Base-by-base conservation (phyloP, 2,888 invertebrate species). In the Miltochrista miniata region DNA sequence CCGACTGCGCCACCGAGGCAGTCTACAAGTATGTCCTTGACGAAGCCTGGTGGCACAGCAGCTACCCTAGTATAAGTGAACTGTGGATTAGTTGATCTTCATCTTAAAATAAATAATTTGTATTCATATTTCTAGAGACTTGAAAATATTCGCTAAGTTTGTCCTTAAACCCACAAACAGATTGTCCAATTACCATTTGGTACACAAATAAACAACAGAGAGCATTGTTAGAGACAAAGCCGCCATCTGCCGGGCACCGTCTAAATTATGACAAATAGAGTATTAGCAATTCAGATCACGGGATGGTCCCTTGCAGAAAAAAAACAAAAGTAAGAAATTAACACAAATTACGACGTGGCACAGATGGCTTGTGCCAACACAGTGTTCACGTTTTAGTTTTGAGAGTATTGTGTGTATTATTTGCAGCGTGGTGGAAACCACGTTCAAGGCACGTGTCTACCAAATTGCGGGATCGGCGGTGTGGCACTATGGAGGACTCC, bases 201-300 rank as follows among this genome's bases (percentile, higher is more conserved):
- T 50, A 41, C 41, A 48, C 36, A 43, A 37, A 50, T 50, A 50
- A 50, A 45, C 45, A 50, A 51, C 44, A 48, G 45, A 52, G 54
- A 54, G 59, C 63, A 64, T 59, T 62, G 37, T 64, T 56, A 56
- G 47, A 48, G 61, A 72, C 76, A 70, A 70, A 42, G 60, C 55
- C 65, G 65, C 54, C 77, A 73, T 74, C 75, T 76, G 77, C 51
- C 38, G 44, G 45, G 40, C 52, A 56, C 54, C 51, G 45, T 31
- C 40, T 52, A 50, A 53, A 64, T 61, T 68, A 71, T 71, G 69
- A 71, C 71, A 70, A 68, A 62, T 64, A 50, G 42, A 46, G 34
- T 37, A 76, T 76, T 76, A 74, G 76, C 74, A 76, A 68, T 76
- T 72, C 77, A 72, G 70, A 76, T 74, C 59, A 54, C 59, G 63